A percentile compares a stretch with the other conserved stretches of the same genome.
Conservation (phyloP, 2,113 vertebrate species). For the Origma solitaria region DNA sequence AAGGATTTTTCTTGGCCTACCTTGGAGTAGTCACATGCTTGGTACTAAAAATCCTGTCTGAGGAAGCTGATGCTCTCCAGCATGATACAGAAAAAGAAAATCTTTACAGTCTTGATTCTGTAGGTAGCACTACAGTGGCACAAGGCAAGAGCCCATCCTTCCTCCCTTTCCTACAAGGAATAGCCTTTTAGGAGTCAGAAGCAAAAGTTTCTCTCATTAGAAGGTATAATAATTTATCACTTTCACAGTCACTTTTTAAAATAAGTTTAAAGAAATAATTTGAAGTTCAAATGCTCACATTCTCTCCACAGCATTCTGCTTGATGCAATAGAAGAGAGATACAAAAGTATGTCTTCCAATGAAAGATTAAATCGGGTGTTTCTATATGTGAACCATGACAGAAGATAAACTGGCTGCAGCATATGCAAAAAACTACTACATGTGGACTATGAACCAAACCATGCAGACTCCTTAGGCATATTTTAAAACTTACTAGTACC, state of each 20-base stretch:
- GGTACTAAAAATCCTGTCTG: not conserved
- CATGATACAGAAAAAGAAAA: not conserved
- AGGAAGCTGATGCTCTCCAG: not conserved
- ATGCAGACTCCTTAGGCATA: not conserved
- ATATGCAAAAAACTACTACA: rapidly evolving
- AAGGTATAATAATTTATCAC: not conserved
- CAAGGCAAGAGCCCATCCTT: not conserved
- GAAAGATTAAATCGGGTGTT: not conserved
- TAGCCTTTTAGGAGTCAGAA: not conserved
- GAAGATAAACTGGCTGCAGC: not conserved
- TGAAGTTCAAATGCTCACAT: not conserved
- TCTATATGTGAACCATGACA: not conserved
- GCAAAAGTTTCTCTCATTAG: not conserved
- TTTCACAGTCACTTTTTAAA: not conserved
- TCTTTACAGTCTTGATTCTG: not conserved
- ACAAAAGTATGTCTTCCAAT: not conserved
- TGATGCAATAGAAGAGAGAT: not conserved
- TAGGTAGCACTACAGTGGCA: not conserved
- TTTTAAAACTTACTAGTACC: not conserved
- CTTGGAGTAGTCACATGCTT: not conserved
- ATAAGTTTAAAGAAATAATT: not conserved
- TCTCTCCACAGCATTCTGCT: not conserved
- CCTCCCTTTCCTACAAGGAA: not conserved
- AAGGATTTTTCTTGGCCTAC: not conserved
- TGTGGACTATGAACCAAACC: not conserved